Conservation (phyloP, 1,140 invertebrate genomes). For the Bombus superbus region DNA sequence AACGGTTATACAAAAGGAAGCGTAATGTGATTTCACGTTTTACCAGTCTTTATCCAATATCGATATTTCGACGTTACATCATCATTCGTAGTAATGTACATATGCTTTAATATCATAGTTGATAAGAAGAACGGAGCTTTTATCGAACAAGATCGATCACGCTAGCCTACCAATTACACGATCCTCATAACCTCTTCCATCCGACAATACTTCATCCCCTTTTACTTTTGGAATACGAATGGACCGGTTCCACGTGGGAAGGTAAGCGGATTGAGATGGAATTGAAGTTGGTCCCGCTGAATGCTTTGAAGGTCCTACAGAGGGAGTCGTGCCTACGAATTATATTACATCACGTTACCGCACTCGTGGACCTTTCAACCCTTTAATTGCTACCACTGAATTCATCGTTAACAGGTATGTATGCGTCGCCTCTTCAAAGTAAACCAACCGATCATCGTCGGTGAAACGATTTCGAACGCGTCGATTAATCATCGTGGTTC, state of each 20-base stretch:
- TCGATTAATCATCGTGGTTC: slow-evolving; percentile 61
- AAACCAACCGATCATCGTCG: slow-evolving; percentile 64
- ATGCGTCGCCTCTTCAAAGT: slow-evolving; percentile 65
- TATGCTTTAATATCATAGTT: slow-evolving; percentile 45
- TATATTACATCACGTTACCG: slow-evolving; percentile 63
- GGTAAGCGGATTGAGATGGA: slow-evolving; percentile 76
- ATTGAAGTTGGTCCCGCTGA: slow-evolving; percentile 71
- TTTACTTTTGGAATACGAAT: slow-evolving; percentile 69
- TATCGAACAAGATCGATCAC: slow-evolving; percentile 50
- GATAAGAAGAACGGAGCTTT: slow-evolving; percentile 31
- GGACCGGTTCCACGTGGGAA: slow-evolving; percentile 57
- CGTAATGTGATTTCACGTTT: no score
- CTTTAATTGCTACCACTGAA: slow-evolving; percentile 71
- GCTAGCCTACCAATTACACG: slow-evolving; percentile 59
- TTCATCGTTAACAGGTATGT: slow-evolving; percentile 63
- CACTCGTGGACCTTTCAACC: slow-evolving; percentile 68
- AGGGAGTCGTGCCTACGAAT: slow-evolving; percentile 65
- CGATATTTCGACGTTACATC: not conserved
- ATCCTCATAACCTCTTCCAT: slow-evolving; percentile 60
- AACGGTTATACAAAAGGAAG: no score
- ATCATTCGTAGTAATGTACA: not conserved
- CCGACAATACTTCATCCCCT: slow-evolving; percentile 64
- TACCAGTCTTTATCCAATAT: not conserved
- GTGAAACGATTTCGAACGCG: slow-evolving; percentile 65
- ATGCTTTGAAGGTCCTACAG: slow-evolving; percentile 69